Evolutionary conservation across 2,888 invertebrate genomes (phyloP), one percentile per base, ranked within the genome.

Genomic region (Carterocephalus palaemon): DNA sequence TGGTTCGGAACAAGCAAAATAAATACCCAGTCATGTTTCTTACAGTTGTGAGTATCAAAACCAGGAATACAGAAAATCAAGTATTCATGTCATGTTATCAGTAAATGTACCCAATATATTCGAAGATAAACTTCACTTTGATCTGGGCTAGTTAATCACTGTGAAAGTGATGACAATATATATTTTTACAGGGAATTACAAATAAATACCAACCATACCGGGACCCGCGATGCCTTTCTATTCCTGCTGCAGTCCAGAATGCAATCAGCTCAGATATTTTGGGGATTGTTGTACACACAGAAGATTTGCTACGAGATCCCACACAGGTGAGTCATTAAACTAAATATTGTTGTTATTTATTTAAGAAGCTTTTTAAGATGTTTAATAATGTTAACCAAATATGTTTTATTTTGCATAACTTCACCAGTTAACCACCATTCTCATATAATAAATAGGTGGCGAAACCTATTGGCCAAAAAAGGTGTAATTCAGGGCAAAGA

Each of bases 21-120:
- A 94, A 93, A 62, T 99, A 96, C 82, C 99, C 99, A 0, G 95
- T 98, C 4, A 92, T 99, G 89, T 98, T 99, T 72, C 86, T 99
- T 49, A 97, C 97, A 2, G 92, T 96, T 45, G 84, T 85, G 66
- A 70, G 81, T 77, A 58, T 28, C 4, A 32, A 17, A 3, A 24
- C 3, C 6, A 19, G 3, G 6, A 19, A n/a, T n/a, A n/a, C n/a
- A n/a, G n/a, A n/a, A n/a, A n/a, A n/a, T n/a, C n/a, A n/a, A n/a
- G n/a, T n/a, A n/a, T n/a, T n/a, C n/a, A n/a, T n/a, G n/a, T n/a
- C n/a, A n/a, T n/a, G n/a, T n/a, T n/a, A n/a, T n/a, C n/a, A n/a
- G n/a, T n/a, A n/a, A n/a, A n/a, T n/a, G n/a, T n/a, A n/a, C n/a
- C n/a, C n/a, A n/a, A n/a, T n/a, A n/a, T n/a, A n/a, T n/a, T n/a